Percentiles rank a stretch among this genome's conserved stretches.
Evolutionary conservation across 2,888 invertebrate species (phyloP).

Genomic region (Glyphotaelius pellucidus): DNA sequence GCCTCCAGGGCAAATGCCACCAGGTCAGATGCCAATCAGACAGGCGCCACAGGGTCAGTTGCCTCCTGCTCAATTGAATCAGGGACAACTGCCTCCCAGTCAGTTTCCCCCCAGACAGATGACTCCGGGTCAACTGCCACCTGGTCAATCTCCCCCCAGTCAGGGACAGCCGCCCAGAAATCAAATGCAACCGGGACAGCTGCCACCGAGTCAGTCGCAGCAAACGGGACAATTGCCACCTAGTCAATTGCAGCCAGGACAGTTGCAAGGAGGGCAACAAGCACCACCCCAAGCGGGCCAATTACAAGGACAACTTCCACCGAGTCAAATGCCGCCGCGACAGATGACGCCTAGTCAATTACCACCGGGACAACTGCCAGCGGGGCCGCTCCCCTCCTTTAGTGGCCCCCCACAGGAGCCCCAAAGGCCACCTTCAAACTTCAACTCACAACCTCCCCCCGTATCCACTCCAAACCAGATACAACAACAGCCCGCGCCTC

Average conservation of each 20-base stretch:
- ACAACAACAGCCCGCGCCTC: conserved; percentile 55
- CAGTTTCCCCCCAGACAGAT: conserved; percentile 63
- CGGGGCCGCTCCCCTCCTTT: conserved; percentile 8
- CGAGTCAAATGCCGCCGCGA: conserved; percentile 60
- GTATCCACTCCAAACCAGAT: conserved; percentile 53
- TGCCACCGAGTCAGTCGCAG: conserved; percentile 52
- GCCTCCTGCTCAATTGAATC: conserved; percentile 64
- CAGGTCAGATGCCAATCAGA: conserved; percentile 67
- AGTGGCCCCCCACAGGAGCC: neutral
- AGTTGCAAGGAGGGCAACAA: conserved; percentile 66
- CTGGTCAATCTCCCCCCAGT: conserved; percentile 66
- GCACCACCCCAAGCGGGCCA: conserved; percentile 67
- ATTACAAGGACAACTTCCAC: conserved; percentile 62
- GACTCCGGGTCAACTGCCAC: conserved; percentile 65
- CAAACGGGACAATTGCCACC: conserved; percentile 55
- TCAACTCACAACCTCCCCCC: conserved; percentile 49
- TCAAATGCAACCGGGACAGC: conserved; percentile 47
- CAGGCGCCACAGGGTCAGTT: conserved; percentile 65
- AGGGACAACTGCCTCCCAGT: conserved; percentile 66
- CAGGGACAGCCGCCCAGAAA: conserved; percentile 60
- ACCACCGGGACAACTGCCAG: conserved; percentile 11
- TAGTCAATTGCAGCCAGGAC: conserved; percentile 63
- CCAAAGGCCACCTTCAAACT: conserved; percentile 53
- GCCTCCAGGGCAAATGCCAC: conserved; percentile 60
- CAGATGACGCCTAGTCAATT: conserved; percentile 21